Base-by-base conservation (phyloP, 2,888 invertebrate genomes). In the Melanophora roralis region DNA sequence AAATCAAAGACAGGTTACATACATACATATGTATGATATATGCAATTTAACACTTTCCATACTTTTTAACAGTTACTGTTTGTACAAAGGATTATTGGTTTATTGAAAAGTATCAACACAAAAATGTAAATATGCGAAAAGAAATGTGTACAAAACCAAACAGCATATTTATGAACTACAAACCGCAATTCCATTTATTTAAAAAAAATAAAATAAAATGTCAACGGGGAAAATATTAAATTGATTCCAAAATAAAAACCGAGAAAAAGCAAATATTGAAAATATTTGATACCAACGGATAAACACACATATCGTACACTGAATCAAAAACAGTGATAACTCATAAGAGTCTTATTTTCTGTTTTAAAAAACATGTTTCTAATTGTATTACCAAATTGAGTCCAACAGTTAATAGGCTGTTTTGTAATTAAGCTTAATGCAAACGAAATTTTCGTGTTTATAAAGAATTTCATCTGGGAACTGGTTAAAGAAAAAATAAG, bases 141-240 rank as follows among this genome's bases (percentile, higher is more conserved):
- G 16, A 45, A 45, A 45, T 19, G 2, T 43, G 19, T 19, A 19
- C 16, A 59, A 59, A 40, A 0, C 7, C 23, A 14, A n/a, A 43
- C 21, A 40, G 38, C 21, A 38, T 60, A 57, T 16, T 0, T n/a
- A 57, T 2, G 36, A 36, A 34, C 36, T 57, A 49, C 21, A 49
- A 64, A 36, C 34, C 21, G 49, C 47, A 64, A 64, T 64, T 60
- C 60, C 36, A 49, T 49, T 49, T 64, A 64, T 36, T 14, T 19
- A 9, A 2, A 2, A 45, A 40, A 60, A 60, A 40, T 12, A 60
- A 43, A 19, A 43, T 4, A n/a, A 8, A 8, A 11, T 27, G 19
- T 32, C 8, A 53, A 32, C 2, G 14, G 14, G 27, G 14, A 40
- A 59, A n/a, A n/a, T 43, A 36, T 11, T 14, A 36, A 36, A 21